Percentiles rank a stretch among this genome's conserved stretches.
These are phyloP conservation scores for Stercorarius parasiticus DNA, from an alignment of 2,113 vertebrate genomes.

Conservation along the genomic window DNA sequence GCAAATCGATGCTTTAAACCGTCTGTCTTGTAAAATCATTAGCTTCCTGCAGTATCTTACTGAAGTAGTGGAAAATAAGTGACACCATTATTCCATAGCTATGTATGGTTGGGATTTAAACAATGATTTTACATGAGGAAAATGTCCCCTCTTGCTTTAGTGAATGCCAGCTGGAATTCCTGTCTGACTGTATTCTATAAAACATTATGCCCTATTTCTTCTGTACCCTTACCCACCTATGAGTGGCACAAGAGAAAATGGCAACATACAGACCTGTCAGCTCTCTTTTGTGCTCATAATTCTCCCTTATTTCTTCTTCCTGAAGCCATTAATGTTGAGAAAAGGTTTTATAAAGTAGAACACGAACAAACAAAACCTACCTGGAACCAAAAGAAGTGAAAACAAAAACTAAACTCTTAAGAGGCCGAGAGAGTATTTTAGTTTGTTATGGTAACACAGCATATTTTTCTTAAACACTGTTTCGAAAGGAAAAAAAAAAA, in stretches of 20 bases:
- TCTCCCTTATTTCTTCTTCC: neutral
- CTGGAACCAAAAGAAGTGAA: slow-evolving; percentile 25
- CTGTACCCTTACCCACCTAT: neutral
- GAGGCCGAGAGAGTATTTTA: slow-evolving; percentile 45
- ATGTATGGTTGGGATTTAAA: neutral
- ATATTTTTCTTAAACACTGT: slow-evolving; percentile 58
- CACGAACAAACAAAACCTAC: neutral
- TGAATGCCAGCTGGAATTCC: neutral
- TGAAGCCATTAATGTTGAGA: slow-evolving; percentile 33
- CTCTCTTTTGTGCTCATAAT: neutral
- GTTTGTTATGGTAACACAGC: slow-evolving; percentile 38
- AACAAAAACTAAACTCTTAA: neutral
- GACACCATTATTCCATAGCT: neutral
- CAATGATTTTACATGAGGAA: neutral
- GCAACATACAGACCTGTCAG: neutral
- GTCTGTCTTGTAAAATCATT: slow-evolving; percentile 6
- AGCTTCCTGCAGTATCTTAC: neutral
- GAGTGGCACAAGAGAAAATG: neutral
- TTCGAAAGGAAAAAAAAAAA: neutral
- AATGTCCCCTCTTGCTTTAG: neutral
- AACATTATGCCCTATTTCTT: neutral
- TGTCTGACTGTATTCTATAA: neutral
- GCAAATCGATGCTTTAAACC: slow-evolving; percentile 13
- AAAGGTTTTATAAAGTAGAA: slow-evolving; percentile 9
- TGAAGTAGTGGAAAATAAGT: slow-evolving; percentile 18